Conservation (phyloP, 2,888 invertebrate species). For the Leptinotarsa tumamoca region DNA sequence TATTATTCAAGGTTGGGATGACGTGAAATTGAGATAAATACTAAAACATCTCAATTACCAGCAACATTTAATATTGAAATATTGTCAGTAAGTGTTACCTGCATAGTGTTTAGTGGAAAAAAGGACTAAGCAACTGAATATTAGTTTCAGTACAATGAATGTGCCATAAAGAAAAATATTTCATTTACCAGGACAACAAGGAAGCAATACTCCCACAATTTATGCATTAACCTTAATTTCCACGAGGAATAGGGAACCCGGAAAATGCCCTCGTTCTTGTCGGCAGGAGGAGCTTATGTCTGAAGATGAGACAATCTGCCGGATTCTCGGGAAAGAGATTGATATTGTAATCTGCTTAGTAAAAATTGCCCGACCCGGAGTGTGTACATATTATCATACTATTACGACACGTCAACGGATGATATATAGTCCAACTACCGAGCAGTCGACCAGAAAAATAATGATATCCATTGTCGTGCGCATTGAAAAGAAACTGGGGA, state of each 20-base stretch:
- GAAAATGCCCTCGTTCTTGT: slow-evolving; percentile 31
- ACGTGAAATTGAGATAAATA: no score
- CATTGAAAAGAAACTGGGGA: background rate
- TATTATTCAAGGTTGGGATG: no score
- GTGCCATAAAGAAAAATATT: background rate
- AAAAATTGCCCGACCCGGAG: slow-evolving; percentile 66
- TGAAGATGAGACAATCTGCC: slow-evolving; percentile 57
- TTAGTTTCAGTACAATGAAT: background rate
- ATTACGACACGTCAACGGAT: slow-evolving; percentile 68
- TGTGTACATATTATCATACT: slow-evolving; percentile 69
- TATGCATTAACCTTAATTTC: slow-evolving; percentile 61
- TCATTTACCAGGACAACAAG: background rate
- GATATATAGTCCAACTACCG: slow-evolving; percentile 65
- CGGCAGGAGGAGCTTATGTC: slow-evolving; percentile 42
- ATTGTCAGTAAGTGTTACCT: no score
- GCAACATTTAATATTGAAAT: no score
- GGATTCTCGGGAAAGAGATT: slow-evolving; percentile 64
- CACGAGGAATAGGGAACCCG: slow-evolving; percentile 58
- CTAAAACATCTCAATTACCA: no score
- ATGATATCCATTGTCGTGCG: slow-evolving; percentile 49
- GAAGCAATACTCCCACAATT: slow-evolving; percentile 41
- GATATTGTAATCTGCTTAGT: slow-evolving; percentile 68
- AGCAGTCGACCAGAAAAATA: slow-evolving; percentile 64
- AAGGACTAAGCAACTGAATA: no score
- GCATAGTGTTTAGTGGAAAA: no score